These are phyloP conservation scores for Leptinotarsa rubiginosa DNA, from an alignment of 2,888 invertebrate species.

Conservation along the genomic window DNA sequence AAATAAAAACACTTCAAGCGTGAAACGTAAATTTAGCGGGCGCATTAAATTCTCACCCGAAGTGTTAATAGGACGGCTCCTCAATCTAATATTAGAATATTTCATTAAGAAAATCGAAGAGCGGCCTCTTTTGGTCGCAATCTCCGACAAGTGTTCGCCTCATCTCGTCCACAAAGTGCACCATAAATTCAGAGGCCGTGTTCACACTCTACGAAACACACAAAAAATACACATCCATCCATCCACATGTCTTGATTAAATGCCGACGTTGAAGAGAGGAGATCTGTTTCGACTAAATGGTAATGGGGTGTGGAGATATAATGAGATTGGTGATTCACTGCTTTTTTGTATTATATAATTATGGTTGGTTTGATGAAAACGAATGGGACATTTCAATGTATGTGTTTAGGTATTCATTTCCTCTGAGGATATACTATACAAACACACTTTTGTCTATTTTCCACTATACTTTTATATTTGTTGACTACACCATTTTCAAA, in stretches of 20 bases:
- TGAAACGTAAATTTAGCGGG: constrained; percentile 14
- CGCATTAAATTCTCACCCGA: constrained; percentile 38
- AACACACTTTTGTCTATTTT: no score
- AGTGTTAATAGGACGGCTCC: constrained; percentile 46
- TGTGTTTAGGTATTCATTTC: no score
- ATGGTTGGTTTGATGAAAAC: background rate
- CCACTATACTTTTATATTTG: no score
- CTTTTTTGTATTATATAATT: background rate
- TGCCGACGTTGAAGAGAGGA: constrained; percentile 28
- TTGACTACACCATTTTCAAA: no score
- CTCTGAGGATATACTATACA: no score
- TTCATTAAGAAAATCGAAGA: constrained; percentile 48
- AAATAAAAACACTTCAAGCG: constrained; percentile 16
- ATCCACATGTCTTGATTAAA: constrained; percentile 41
- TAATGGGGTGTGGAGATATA: constrained; percentile 35
- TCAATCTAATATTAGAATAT: constrained; percentile 54
- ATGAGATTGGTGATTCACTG: constrained; percentile 20
- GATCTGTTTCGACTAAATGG: constrained; percentile 31
- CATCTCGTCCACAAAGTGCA: constrained; percentile 43
- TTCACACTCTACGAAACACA: constrained; percentile 45
- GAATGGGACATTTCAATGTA: background rate
- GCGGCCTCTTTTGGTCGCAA: constrained; percentile 42
- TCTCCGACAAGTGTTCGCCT: constrained; percentile 45
- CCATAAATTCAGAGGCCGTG: constrained; percentile 46
- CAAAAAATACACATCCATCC: constrained; percentile 36